A percentile compares a stretch with the other conserved stretches of the same genome.
Conservation (phyloP, 2,797 vertebrate genomes). For the Kryptolebias ocellatus region DNA sequence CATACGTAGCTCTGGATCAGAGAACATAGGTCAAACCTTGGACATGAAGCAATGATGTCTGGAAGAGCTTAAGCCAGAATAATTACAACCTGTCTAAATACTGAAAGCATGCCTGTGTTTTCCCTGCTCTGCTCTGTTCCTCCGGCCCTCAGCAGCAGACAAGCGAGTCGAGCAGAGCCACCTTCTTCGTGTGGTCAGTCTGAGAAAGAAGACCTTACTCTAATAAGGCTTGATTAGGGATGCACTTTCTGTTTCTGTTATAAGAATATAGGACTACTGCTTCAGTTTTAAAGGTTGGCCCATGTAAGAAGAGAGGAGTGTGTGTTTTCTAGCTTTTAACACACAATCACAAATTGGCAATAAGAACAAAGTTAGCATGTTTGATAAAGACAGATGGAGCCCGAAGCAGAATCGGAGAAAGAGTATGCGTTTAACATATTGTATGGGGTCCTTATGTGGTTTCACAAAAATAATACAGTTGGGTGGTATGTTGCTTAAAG, state of each 20-base stretch:
- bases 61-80: conserved; percentile 75
- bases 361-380: conserved; percentile 61
- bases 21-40: conserved; percentile 60
- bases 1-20: conserved; percentile 62
- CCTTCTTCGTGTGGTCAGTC: conserved; percentile 60
- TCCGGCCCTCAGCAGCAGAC: conserved; percentile 51
- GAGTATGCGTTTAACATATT: conserved; percentile 28
- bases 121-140: conserved; percentile 31
- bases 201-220: conserved; percentile 52
- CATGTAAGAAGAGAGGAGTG: conserved; percentile 38
- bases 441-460: conserved; percentile 30
- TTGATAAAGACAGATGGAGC: conserved; percentile 69
- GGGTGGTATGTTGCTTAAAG: conserved; percentile 20
- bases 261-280: conserved; percentile 32
- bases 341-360: conserved; percentile 67
- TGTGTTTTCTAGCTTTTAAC: conserved; percentile 68
- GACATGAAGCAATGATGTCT: conserved; percentile 61
- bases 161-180: conserved; percentile 44
- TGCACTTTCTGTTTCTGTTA: conserved; percentile 48
- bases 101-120: conserved; percentile 43
- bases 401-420: conserved; percentile 26
- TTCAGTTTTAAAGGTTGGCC: conserved; percentile 63
- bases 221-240: conserved; percentile 70
- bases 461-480: conserved; percentile 51
- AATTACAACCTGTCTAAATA: conserved; percentile 80